These are phyloP conservation scores for Parambassis ranga DNA, from an alignment of 2,797 vertebrate species.

Conservation along the genomic window DNA sequence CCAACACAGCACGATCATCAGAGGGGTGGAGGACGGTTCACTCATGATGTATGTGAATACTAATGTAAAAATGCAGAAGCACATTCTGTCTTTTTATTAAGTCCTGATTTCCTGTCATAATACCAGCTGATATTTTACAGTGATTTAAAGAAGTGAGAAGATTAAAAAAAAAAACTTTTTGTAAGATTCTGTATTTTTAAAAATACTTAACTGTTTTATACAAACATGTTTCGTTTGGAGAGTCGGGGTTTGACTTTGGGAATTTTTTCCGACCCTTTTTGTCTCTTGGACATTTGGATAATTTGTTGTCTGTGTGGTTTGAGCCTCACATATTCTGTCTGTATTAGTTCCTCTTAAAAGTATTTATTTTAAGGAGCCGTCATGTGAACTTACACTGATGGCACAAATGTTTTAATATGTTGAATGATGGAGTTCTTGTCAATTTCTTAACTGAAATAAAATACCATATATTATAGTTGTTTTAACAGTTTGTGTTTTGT, in stretches of 20 bases:
- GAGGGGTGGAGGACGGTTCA: conserved; percentile 57
- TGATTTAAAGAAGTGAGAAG: conserved; percentile 76
- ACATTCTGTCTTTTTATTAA: conserved; percentile 80
- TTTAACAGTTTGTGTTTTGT: conserved; percentile 8
- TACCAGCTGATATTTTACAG: conserved; percentile 86
- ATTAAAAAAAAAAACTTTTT: conserved; percentile 65
- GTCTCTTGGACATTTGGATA: conserved; percentile 73
- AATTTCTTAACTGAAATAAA: conserved; percentile 85
- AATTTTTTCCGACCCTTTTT: conserved; percentile 73
- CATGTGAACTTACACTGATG: conserved; percentile 68
- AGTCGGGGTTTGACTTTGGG: conserved; percentile 72
- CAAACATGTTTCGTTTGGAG: conserved; percentile 73
- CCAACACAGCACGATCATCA: conserved; percentile 32
- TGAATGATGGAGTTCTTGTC: conserved; percentile 84
- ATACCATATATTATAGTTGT: conserved; percentile 73
- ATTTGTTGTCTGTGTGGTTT: conserved; percentile 76
- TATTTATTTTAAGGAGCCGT: conserved; percentile 85
- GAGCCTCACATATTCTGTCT: conserved; percentile 79
- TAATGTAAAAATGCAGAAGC: conserved; percentile 80
- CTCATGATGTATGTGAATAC: conserved; percentile 76
- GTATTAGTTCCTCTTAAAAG: conserved; percentile 83
- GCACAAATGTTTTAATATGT: conserved; percentile 80
- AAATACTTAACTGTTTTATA: conserved; percentile 82
- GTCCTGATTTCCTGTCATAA: conserved; percentile 78
- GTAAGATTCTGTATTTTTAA: conserved; percentile 86